Base-by-base conservation (phyloP, 1,140 invertebrate genomes). In the Caenorhabditis briggsae region DNA sequence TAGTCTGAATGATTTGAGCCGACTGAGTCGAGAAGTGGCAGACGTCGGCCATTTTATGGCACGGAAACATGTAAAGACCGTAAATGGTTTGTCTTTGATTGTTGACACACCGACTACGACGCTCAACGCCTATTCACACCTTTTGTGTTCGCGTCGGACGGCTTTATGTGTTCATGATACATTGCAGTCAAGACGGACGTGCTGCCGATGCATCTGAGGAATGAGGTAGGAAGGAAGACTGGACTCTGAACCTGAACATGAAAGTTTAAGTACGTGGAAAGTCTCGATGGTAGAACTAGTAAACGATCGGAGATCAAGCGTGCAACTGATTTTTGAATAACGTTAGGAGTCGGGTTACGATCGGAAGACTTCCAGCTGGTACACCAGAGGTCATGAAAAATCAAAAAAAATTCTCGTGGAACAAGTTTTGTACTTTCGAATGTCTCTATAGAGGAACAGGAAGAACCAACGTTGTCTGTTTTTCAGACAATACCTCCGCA, bases 11-110 rank as follows among this genome's bases (percentile, higher is more conserved):
- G n/a, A n/a, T n/a, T n/a, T n/a, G 12, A 23, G 46, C 2, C 18
- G 50, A 78, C 6, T 78, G 70, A 78, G 70, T 46, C 70, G n/a
- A n/a, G 2, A 53, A 78, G 70, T 50, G 70, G 70, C 70, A 53
- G n/a, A 78, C 46, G n/a, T 20, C 46, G 20, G 70, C 46, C 16
- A 20, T 78, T 78, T 23, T 46, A 78, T 78, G 70, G 70, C 70
- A 78, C 70, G 70, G 70, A 78, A 78, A 78, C 70, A 78, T 78
- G 70, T 50, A 78, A 33, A 33, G 70, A 78, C 70, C 70, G 70
- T 50, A 78, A 78, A 78, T 78, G 70, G 70, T 78, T 78, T 78
- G 46, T 78, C 70, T 78, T 23, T 18, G 23, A 33, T 33, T 78
- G 46, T 78, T 78, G 70, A 78, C 70, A 78, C 70, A 78, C 70